Base-by-base conservation (phyloP, 2,888 invertebrate genomes). In the Zygothrica quintamaculata region DNA sequence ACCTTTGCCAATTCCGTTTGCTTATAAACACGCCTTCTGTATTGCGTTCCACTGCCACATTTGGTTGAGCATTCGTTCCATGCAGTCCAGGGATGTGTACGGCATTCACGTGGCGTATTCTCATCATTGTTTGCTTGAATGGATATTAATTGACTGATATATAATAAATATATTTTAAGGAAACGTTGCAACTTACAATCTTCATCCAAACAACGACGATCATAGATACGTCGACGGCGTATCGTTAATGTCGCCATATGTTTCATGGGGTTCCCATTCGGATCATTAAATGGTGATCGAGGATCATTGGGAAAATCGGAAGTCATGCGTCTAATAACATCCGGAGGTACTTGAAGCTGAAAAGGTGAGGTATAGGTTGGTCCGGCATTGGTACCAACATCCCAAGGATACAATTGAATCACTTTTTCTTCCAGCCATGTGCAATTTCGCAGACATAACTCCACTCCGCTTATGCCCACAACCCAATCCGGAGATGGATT, bases 401-500 rank as follows among this genome's bases (percentile, higher is more conserved):
- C 99, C 94, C 97, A 98, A 0, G 99, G 99, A 89, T 96, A 98
- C 52, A 99, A 92, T 80, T 98, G 96, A 51, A 99, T 92, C 0
- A 94, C 93, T 85, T 95, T 94, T 26, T 95, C 93, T 58, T 94
- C 94, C 0, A 95, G 92, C 99, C 99, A 99, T 0, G 96, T 95
- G 88, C 99, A 98, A 91, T 99, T 98, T 5, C 92, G 89, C 64
- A 96, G 93, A 88, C 99, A 99, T 4, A 99, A 92, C 88, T 99
- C 98, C 76, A 99, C 90, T 1, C 96, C 95, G 1, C 96, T 96
- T 0, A 99, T 95, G 0, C 99, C 99, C 1, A 98, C 96, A 52
- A 98, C 95, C 99, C 99, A 99, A 91, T 99, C 99, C 0, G 99
- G 99, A 0, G 98, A 98, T 0, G 99, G 99, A 46, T 97, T 97